Evolutionary conservation across 2,888 invertebrate species (phyloP).

Genomic region (Zygogramma bicolorata): DNA sequence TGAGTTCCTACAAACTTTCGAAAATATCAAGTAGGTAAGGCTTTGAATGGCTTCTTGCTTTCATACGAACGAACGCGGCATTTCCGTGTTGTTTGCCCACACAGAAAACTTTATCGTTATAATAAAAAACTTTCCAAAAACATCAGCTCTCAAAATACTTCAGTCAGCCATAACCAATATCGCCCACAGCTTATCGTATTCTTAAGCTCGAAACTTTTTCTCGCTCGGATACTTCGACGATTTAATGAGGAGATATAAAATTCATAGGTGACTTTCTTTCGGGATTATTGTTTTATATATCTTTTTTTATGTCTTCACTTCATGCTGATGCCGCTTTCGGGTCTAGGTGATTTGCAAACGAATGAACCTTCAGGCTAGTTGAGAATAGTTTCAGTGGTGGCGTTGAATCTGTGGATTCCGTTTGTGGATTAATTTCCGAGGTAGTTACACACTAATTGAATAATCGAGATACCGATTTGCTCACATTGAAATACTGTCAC

Average conservation of each 20-base stretch:
- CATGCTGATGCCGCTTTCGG: neutral
- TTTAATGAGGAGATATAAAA: slow-evolving; percentile 18
- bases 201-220: slow-evolving; percentile 2
- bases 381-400: neutral
- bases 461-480: too few species aligned
- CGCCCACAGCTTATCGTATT: neutral
- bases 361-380: neutral
- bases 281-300: slow-evolving; percentile 17
- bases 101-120: neutral
- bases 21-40: too few species aligned
- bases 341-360: neutral
- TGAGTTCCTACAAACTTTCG: too few species aligned
- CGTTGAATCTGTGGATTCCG: neutral
- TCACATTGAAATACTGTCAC: too few species aligned
- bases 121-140: neutral
- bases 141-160: neutral
- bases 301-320: slow-evolving; percentile 7
- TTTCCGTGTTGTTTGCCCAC: too few species aligned
- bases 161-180: neutral
- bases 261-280: slow-evolving; percentile 5
- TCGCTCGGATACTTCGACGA: neutral
- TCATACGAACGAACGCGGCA: too few species aligned
- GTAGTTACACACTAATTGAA: too few species aligned
- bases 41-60: too few species aligned
- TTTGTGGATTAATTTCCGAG: neutral